Conservation (phyloP, 2,797 vertebrate species). For the Nyctibius grandis region DNA sequence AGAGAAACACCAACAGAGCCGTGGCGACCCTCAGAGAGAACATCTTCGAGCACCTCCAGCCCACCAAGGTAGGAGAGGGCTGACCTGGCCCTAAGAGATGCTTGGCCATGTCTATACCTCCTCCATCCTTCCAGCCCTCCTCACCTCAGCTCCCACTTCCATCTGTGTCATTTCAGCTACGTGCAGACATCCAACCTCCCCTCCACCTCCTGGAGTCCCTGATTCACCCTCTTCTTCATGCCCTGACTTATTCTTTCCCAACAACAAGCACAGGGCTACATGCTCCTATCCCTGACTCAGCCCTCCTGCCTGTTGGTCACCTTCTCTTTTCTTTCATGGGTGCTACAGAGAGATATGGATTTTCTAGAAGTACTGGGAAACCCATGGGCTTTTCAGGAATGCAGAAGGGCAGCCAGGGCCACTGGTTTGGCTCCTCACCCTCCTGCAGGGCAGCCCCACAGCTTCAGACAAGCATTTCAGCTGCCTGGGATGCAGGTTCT, state of each 20-base stretch:
- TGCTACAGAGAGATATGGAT: rapidly evolving
- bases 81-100: not conserved
- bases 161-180: not conserved
- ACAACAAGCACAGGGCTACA: not conserved
- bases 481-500: not conserved
- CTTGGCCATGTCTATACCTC: not conserved
- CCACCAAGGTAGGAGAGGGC: conserved; percentile 81
- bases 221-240: not conserved
- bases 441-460: not conserved
- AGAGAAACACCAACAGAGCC: conserved; percentile 70
- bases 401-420: not conserved
- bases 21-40: conserved; percentile 78
- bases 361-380: not conserved
- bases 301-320: not conserved
- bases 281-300: not conserved
- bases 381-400: not conserved
- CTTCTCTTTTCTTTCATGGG: not conserved
- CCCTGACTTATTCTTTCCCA: not conserved
- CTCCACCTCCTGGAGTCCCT: not conserved
- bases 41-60: conserved; percentile 80
- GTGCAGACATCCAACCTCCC: not conserved
- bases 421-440: not conserved
- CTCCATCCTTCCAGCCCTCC: not conserved
- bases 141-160: not conserved
- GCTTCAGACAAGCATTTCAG: not conserved